Percentiles rank a stretch among this genome's conserved stretches.
Conservation (phyloP, 53 echinoderm and acorn worm species). For the Hippasteria phrygiana region DNA sequence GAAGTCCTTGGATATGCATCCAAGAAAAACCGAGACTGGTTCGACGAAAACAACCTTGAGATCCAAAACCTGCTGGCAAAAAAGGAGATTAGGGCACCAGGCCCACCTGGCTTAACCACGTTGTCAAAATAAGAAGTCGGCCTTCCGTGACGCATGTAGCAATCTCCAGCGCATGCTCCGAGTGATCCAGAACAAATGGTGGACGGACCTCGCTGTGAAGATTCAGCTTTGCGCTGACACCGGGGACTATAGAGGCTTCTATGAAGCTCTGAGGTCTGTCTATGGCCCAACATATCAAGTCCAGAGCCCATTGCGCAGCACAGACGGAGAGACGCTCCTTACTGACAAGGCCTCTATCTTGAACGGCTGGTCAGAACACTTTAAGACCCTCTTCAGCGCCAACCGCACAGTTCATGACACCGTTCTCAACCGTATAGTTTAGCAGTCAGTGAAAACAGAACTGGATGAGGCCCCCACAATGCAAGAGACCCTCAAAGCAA, state of each 20-base stretch:
- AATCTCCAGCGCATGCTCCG: not conserved
- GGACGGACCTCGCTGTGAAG: too few relatives aligned
- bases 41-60: too few relatives aligned
- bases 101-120: too few relatives aligned
- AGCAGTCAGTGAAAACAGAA: too few relatives aligned
- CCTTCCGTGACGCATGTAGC: slow-evolving; percentile 47
- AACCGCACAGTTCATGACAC: not conserved
- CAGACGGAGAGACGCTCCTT: slow-evolving; percentile 45
- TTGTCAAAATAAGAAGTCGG: slow-evolving; percentile 63
- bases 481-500: slow-evolving; percentile 47
- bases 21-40: too few relatives aligned
- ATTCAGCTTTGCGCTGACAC: slow-evolving; percentile 43
- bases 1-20: too few relatives aligned
- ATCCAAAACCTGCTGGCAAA: too few relatives aligned
- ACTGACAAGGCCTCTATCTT: slow-evolving; percentile 48
- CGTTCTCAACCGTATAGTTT: too few relatives aligned
- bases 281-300: slow-evolving; percentile 57
- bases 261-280: slow-evolving; percentile 66
- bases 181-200: not conserved
- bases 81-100: too few relatives aligned
- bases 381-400: slow-evolving; percentile 49
- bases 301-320: slow-evolving; percentile 40
- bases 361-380: slow-evolving; percentile 65
- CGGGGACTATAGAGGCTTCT: slow-evolving; percentile 56
- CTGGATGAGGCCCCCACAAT: slow-evolving; percentile 46